Evolutionary conservation across 1,140 invertebrate species (phyloP).

Genomic region (Drosophila orosa): DNA sequence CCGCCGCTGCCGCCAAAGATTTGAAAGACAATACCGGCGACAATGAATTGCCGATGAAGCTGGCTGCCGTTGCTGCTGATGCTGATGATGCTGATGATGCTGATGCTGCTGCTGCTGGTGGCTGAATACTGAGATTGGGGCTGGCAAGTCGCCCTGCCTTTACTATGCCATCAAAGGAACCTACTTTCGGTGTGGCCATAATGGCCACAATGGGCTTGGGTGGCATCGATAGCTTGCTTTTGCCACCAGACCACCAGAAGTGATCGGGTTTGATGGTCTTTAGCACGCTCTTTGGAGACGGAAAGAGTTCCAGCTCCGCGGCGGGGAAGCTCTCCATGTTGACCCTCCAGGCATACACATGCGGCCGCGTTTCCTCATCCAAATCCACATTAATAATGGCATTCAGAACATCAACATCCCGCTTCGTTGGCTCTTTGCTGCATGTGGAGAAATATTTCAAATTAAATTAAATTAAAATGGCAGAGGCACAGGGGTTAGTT

Average conservation of each 20-base stretch:
- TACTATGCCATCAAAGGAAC: background rate
- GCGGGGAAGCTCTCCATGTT: slow-evolving; percentile 85
- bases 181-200: slow-evolving; percentile 40
- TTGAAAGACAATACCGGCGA: slow-evolving; percentile 8
- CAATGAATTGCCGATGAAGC: background rate
- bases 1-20: slow-evolving; percentile 5
- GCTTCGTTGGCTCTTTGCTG: slow-evolving; percentile 88
- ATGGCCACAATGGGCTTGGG: slow-evolving; percentile 30
- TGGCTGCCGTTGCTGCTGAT: background rate
- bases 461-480: background rate
- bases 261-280: slow-evolving; percentile 41
- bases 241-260: background rate
- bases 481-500: background rate
- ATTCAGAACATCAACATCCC: slow-evolving; percentile 89
- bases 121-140: slow-evolving; percentile 10
- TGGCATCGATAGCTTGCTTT: slow-evolving; percentile 4
- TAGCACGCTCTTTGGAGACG: slow-evolving; percentile 49
- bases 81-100: too few relatives aligned
- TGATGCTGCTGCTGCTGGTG: background rate
- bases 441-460: slow-evolving; percentile 24
- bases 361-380: slow-evolving; percentile 86
- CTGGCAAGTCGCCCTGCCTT: slow-evolving; percentile 14
- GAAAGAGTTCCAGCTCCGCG: slow-evolving; percentile 85
- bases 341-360: slow-evolving; percentile 89
- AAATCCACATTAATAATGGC: slow-evolving; percentile 86